Evolutionary conservation across 2,113 vertebrate species (phyloP).

Genomic region (Pitta sordida): DNA sequence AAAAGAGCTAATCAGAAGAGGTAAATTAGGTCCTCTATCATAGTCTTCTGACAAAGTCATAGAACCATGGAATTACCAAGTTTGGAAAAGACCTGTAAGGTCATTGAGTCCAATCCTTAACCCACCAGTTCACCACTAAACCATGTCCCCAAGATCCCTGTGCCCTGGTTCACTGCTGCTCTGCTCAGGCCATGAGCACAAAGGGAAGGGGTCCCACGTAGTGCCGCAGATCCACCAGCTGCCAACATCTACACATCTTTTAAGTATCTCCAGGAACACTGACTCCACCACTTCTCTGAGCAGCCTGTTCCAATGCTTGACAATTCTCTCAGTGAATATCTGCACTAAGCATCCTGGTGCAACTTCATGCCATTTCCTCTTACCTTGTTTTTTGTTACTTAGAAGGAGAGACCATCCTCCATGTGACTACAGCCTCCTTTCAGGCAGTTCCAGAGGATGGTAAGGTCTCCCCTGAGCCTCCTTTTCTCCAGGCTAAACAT

Average conservation of each 20-base stretch:
- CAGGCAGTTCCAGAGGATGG: neutral
- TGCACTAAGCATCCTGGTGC: neutral
- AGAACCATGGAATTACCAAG: neutral
- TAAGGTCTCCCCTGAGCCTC: neutral
- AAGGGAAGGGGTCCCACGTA: too few species aligned
- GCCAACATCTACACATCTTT: neutral
- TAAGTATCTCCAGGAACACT: neutral
- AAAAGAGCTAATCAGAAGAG: conserved; percentile 87
- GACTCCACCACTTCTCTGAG: neutral
- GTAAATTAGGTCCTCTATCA: conserved; percentile 69
- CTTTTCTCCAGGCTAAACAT: neutral
- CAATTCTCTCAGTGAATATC: neutral
- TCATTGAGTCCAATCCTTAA: neutral
- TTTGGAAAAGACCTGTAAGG: neutral
- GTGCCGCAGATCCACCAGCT: too few species aligned
- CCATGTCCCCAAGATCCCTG: accelerated
- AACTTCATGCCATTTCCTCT: neutral
- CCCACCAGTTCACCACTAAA: neutral
- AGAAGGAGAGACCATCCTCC: too few species aligned
- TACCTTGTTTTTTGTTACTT: neutral
- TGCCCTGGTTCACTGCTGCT: too few species aligned
- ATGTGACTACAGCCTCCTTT: neutral
- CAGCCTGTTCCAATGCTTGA: neutral
- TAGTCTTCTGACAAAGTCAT: neutral
- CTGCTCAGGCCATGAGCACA: too few species aligned